These are phyloP conservation scores for Philereme transversata DNA, from an alignment of 2,888 invertebrate species.

Conservation along the genomic window DNA sequence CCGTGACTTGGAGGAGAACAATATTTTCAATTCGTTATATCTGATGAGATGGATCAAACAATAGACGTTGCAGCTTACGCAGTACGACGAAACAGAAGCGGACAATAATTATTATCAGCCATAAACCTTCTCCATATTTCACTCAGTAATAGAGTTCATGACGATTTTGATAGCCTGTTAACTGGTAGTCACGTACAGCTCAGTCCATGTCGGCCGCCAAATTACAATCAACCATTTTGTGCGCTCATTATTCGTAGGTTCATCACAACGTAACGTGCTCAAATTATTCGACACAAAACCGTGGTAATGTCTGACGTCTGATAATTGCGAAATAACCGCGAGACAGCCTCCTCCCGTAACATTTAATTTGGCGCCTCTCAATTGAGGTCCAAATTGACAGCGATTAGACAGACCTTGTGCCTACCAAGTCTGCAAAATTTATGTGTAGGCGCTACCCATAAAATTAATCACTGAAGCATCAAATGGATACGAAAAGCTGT, in stretches of 20 bases:
- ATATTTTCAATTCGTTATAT: background rate
- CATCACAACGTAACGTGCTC: slow-evolving; percentile 70
- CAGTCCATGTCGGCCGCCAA: slow-evolving; percentile 70
- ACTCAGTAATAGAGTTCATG: slow-evolving; percentile 39
- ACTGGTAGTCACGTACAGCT: slow-evolving; percentile 68
- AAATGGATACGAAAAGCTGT: slow-evolving; percentile 1
- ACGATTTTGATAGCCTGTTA: slow-evolving; percentile 41
- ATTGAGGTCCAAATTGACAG: slow-evolving; percentile 58
- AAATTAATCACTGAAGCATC: slow-evolving; percentile 10
- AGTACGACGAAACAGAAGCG: background rate
- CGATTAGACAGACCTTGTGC: slow-evolving; percentile 51
- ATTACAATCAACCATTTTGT: slow-evolving; percentile 81
- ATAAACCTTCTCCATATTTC: slow-evolving; percentile 24
- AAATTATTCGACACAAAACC: slow-evolving; percentile 77
- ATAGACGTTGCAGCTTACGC: background rate
- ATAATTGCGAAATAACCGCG: slow-evolving; percentile 79
- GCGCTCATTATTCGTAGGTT: slow-evolving; percentile 74
- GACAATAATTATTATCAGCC: slow-evolving; percentile 11
- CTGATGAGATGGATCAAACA: background rate
- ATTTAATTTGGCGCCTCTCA: slow-evolving; percentile 74
- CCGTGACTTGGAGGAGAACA: background rate
- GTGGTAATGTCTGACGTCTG: slow-evolving; percentile 76
- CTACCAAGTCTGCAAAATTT: slow-evolving; percentile 36
- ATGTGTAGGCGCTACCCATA: slow-evolving; percentile 14
- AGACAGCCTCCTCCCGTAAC: slow-evolving; percentile 67